A percentile compares a stretch with the other conserved stretches of the same genome.
Conservation (phyloP, 2,113 vertebrate species). For the Lucifuga dentata region DNA sequence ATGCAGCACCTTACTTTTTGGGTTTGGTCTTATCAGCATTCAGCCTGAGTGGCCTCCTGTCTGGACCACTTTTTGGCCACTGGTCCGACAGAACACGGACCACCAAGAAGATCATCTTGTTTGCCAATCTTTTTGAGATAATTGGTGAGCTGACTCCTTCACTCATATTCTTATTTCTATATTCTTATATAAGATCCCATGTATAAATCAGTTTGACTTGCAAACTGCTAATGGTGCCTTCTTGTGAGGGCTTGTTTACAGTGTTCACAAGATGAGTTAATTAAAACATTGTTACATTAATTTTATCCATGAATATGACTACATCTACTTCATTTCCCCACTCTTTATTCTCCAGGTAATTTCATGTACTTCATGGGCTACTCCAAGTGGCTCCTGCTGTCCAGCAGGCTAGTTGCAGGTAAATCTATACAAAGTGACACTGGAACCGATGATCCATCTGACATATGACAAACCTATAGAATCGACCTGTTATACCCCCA, state of each 20-base stretch:
- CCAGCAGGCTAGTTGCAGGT: conserved; percentile 88
- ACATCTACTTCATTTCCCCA: not conserved
- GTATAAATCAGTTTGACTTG: too few relatives aligned
- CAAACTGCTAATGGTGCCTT: too few relatives aligned
- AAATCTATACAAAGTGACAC: conserved; percentile 8
- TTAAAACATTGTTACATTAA: too few relatives aligned
- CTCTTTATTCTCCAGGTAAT: conserved; percentile 80
- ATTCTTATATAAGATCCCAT: too few relatives aligned
- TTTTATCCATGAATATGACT: not conserved
- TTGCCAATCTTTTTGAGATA: conserved; percentile 87
- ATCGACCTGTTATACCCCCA: not conserved
- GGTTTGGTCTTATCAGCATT: conserved; percentile 86
- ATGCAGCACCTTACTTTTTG: conserved; percentile 84
- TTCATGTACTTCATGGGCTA: conserved; percentile 88
- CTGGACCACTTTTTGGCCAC: conserved; percentile 84
- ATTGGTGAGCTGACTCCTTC: conserved; percentile 72
- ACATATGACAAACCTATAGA: conserved; percentile 6
- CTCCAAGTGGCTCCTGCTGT: conserved; percentile 87
- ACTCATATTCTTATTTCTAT: too few relatives aligned
- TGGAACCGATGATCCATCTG: not conserved
- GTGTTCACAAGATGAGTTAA: too few relatives aligned
- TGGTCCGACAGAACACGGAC: conserved; percentile 82
- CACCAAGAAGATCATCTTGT: conserved; percentile 85
- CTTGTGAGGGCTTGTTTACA: too few relatives aligned
- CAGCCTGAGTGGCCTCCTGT: conserved; percentile 85